Conservation (phyloP, 1,140 invertebrate genomes). For the Zophobas morio region DNA sequence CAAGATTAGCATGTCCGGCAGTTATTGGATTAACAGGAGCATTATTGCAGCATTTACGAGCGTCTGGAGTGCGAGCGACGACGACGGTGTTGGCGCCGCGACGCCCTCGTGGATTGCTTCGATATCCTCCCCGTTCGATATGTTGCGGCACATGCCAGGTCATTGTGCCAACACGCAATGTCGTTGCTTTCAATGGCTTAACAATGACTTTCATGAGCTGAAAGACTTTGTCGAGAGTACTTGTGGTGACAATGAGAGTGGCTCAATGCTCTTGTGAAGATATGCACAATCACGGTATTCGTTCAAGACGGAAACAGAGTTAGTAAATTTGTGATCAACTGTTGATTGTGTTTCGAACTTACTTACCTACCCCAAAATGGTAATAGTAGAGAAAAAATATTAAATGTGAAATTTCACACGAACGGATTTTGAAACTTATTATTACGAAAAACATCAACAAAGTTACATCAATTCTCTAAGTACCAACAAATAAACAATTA, state of each 20-base stretch:
- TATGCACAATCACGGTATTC: too few species aligned
- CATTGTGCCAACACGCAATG: constrained; percentile 48
- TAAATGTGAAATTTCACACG: too few species aligned
- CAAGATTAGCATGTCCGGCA: neutral
- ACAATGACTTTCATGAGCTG: constrained; percentile 24
- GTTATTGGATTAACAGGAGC: constrained; percentile 13
- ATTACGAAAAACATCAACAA: too few species aligned
- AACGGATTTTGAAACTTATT: too few species aligned
- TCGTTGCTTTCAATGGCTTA: constrained; percentile 36
- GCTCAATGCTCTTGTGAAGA: neutral
- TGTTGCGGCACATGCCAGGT: constrained; percentile 44
- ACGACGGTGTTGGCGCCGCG: constrained; percentile 31
- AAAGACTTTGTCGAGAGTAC: neutral
- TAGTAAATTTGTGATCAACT: too few species aligned
- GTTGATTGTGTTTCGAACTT: too few species aligned
- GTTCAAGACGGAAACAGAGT: too few species aligned
- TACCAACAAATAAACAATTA: too few species aligned
- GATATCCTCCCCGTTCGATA: constrained; percentile 43
- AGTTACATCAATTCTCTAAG: too few species aligned
- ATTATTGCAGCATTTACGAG: constrained; percentile 12
- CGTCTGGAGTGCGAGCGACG: constrained; percentile 21
- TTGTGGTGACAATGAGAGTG: neutral
- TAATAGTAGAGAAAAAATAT: too few species aligned
- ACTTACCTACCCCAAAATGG: too few species aligned
- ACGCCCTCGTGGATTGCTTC: constrained; percentile 35